Evolutionary conservation across 2,888 invertebrate genomes (phyloP).

Genomic region (Microctonus aethiopoides): DNA sequence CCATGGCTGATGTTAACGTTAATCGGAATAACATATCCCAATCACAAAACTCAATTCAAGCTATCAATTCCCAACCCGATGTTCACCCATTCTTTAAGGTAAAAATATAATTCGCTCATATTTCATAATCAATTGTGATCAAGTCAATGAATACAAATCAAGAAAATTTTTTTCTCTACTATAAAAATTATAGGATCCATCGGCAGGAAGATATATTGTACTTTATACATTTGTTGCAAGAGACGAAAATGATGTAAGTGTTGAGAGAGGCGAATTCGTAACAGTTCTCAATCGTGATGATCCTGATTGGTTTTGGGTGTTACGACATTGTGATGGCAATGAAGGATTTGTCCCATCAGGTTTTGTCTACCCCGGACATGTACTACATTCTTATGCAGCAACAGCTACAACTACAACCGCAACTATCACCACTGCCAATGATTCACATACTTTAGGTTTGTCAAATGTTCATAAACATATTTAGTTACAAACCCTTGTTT

Average conservation of each 20-base stretch:
- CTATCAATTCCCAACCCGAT: conserved; percentile 69
- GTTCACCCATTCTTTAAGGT: conserved; percentile 73
- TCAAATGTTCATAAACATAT: conserved; percentile 10
- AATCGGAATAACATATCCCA: conserved; percentile 66
- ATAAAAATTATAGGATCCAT: conserved; percentile 75
- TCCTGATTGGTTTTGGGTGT: conserved; percentile 97
- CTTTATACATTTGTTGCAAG: conserved; percentile 92
- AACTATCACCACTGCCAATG: conserved; percentile 53
- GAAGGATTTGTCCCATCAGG: conserved; percentile 97
- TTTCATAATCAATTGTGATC: neutral
- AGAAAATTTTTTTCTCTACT: neutral
- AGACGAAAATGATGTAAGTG: conserved; percentile 94
- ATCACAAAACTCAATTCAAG: conserved; percentile 69
- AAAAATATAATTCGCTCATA: conserved; percentile 12
- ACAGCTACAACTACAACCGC: conserved; percentile 59
- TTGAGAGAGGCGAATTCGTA: conserved; percentile 95
- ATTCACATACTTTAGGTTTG: conserved; percentile 60
- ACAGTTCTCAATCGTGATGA: conserved; percentile 94
- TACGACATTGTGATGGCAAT: conserved; percentile 85
- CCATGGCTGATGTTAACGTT: conserved; percentile 63
- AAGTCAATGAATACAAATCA: conserved; percentile 7
- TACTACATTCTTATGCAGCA: conserved; percentile 63
- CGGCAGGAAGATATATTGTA: conserved; percentile 87
- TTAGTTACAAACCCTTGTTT: no score
- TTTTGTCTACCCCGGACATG: conserved; percentile 85